Percentiles rank a stretch among this genome's conserved stretches.
Evolutionary conservation across 2,888 invertebrate genomes (phyloP).

Genomic region (Amphipyra berbera): DNA sequence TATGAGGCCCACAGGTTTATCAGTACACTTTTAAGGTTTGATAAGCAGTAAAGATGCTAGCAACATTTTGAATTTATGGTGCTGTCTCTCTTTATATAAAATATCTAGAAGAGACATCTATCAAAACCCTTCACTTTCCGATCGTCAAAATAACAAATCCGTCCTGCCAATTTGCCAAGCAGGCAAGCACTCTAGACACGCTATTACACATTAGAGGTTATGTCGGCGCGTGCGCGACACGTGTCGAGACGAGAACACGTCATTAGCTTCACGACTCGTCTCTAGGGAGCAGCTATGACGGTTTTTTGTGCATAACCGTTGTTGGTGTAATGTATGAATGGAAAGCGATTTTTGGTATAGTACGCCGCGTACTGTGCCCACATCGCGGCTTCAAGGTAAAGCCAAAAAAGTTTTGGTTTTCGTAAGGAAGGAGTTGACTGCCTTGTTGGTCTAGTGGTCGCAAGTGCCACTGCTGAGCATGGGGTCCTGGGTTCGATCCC

Average conservation of each 20-base stretch:
- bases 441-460: no score
- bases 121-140: conserved; percentile 41
- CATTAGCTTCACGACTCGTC: conserved; percentile 82
- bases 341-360: background rate
- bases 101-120: background rate
- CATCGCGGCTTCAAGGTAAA: no score
- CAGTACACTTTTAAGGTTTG: no score
- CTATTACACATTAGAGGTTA: conserved; percentile 74
- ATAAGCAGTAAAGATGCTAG: no score
- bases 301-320: conserved; percentile 64
- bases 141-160: conserved; percentile 44
- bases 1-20: no score
- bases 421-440: no score
- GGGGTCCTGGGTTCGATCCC: no score
- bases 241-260: conserved; percentile 81
- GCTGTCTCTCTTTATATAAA: no score
- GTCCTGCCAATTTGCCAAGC: conserved; percentile 57
- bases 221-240: conserved; percentile 82
- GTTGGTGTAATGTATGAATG: conserved; percentile 10
- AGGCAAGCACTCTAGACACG: conserved; percentile 47
- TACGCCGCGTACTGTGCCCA: background rate
- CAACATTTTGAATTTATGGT: no score
- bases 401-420: no score
- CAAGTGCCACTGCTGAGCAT: no score
- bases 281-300: conserved; percentile 71